Conservation (phyloP, 1,140 invertebrate genomes). For the Pogonognathellus flavescens region DNA sequence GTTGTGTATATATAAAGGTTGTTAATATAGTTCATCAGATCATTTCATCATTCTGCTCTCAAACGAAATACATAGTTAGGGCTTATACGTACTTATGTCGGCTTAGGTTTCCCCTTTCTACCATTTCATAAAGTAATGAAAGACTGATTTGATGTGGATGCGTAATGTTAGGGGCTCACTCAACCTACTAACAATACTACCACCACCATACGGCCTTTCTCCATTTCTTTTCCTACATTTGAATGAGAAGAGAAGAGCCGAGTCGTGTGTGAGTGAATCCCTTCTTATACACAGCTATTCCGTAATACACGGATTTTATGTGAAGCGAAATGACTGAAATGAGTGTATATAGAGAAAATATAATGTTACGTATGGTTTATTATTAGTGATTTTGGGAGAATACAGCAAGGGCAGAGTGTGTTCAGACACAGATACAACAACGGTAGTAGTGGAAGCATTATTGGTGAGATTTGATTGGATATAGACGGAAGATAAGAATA, state of each 20-base stretch:
- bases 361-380: background rate
- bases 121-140: conserved; percentile 44
- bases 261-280: too few species aligned
- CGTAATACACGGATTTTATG: too few species aligned
- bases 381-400: background rate
- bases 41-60: conserved; percentile 23
- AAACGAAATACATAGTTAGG: conserved; percentile 29
- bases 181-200: conserved; percentile 29
- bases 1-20: background rate
- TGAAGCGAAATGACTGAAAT: too few species aligned
- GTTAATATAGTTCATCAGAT: conserved; percentile 43
- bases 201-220: conserved; percentile 27
- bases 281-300: too few species aligned
- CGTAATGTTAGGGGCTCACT: conserved; percentile 18
- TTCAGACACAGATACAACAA: background rate
- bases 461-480: conserved; percentile 28
- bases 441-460: background rate
- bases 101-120: conserved; percentile 29
- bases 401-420: background rate
- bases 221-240: background rate
- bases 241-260: too few species aligned
- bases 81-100: conserved; percentile 40
- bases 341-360: background rate
- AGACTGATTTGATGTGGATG: conserved; percentile 44
- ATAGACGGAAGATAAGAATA: background rate